Evolutionary conservation across 1,140 invertebrate genomes (phyloP).

Genomic region (Phocides pigmalion): DNA sequence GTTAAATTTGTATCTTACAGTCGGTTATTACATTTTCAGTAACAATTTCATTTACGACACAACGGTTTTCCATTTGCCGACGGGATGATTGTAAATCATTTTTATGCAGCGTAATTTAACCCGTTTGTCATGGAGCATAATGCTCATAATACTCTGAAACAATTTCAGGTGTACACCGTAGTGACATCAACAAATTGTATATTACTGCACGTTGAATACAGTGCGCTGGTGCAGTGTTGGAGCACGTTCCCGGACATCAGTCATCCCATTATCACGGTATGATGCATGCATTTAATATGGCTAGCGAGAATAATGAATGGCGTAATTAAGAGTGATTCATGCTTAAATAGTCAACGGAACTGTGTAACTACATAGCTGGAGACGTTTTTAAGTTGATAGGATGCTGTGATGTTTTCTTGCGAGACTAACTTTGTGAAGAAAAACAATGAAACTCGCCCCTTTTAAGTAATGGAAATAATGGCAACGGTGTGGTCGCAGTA

Average conservation of each 20-base stretch:
- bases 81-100: slow-evolving; percentile 33
- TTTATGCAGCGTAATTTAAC: slow-evolving; percentile 32
- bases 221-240: slow-evolving; percentile 67
- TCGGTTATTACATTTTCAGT: slow-evolving; percentile 29
- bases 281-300: slow-evolving; percentile 62
- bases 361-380: too few species aligned
- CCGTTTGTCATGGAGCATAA: slow-evolving; percentile 30
- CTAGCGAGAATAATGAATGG: slow-evolving; percentile 14
- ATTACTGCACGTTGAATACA: slow-evolving; percentile 70
- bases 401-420: too few species aligned
- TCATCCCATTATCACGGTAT: slow-evolving; percentile 63
- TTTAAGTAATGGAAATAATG: too few species aligned
- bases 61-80: slow-evolving; percentile 33
- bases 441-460: too few species aligned
- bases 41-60: slow-evolving; percentile 30
- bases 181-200: slow-evolving; percentile 74
- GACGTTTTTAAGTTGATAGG: too few species aligned
- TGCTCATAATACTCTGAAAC: slow-evolving; percentile 30
- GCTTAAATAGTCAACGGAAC: slow-evolving; percentile 11
- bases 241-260: slow-evolving; percentile 72
- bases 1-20: slow-evolving; percentile 14
- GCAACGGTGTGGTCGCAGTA: too few species aligned
- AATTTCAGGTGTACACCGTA: slow-evolving; percentile 66
- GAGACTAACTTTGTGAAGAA: too few species aligned
- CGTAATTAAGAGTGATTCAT: slow-evolving; percentile 23